A percentile compares a stretch with the other conserved stretches of the same genome.
These are phyloP conservation scores for Aspidapion aeneum DNA, from an alignment of 2,888 invertebrate genomes.

Conservation along the genomic window DNA sequence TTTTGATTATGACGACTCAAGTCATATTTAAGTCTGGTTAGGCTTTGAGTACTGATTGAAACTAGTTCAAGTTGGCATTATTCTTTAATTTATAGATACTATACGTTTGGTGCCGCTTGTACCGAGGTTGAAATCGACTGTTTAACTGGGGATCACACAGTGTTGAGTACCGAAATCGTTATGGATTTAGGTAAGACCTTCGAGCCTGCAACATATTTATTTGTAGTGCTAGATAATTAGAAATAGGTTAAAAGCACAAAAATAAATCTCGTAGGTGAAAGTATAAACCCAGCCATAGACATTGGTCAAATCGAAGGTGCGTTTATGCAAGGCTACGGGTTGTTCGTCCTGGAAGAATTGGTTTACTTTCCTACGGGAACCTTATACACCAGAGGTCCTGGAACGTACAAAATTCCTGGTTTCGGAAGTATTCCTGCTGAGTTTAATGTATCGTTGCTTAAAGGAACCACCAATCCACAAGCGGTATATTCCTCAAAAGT, in stretches of 20 bases:
- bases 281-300: conserved; percentile 94
- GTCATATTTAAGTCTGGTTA: too few species aligned
- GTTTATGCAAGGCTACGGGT: conserved; percentile 91
- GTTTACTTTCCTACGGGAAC: conserved; percentile 82
- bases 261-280: conserved; percentile 68
- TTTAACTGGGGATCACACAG: conserved; percentile 89
- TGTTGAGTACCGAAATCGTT: conserved; percentile 86
- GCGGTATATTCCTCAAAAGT: conserved; percentile 97
- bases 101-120: conserved; percentile 80
- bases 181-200: conserved; percentile 85
- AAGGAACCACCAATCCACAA: conserved; percentile 84
- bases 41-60: too few species aligned
- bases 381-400: conserved; percentile 83
- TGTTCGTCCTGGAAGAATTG: conserved; percentile 88
- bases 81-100: conserved; percentile 58
- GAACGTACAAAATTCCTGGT: conserved; percentile 91
- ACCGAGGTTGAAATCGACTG: conserved; percentile 93
- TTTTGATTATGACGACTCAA: too few species aligned
- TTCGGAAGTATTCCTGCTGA: conserved; percentile 88
- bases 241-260: too few species aligned
- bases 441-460: conserved; percentile 89
- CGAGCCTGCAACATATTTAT: too few species aligned
- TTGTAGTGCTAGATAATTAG: too few species aligned
- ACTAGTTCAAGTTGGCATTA: too few species aligned
- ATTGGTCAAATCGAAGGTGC: conserved; percentile 96